Conservation (phyloP, 35 echinoderm and acorn worm species). For the Eucidaris tribuloides region DNA sequence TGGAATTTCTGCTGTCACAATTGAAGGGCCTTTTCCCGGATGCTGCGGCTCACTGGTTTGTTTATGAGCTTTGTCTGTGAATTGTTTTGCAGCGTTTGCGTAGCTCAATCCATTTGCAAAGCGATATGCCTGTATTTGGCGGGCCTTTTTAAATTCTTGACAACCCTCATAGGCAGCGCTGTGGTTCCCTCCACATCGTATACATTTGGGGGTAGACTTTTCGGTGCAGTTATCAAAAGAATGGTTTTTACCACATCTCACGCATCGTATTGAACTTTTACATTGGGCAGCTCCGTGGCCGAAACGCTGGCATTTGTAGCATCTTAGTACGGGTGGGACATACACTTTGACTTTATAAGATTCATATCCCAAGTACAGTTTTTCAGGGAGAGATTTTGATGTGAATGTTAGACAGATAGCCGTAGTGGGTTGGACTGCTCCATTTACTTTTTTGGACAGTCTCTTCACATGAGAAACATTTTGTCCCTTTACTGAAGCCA, state of each 20-base stretch:
- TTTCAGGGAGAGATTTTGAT: neutral
- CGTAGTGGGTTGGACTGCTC: neutral
- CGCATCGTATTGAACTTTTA: neutral
- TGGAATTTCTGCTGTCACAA: neutral
- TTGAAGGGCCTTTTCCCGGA: neutral
- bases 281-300: neutral
- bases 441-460: neutral
- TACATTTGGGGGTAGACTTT: neutral
- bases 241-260: neutral
- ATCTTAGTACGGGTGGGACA: neutral
- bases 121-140: neutral
- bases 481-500: neutral
- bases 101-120: neutral
- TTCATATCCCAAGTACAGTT: neutral
- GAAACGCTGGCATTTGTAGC: neutral
- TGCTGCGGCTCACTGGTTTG: too few species aligned
- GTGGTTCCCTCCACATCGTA: neutral
- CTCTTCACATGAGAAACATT: neutral
- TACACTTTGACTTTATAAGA: neutral
- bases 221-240: neutral
- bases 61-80: too few species aligned
- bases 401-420: neutral
- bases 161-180: neutral
- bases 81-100: neutral
- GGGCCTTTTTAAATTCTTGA: neutral